Conservation (phyloP, 2,797 vertebrate species). For the Acipenser transmontanus region DNA sequence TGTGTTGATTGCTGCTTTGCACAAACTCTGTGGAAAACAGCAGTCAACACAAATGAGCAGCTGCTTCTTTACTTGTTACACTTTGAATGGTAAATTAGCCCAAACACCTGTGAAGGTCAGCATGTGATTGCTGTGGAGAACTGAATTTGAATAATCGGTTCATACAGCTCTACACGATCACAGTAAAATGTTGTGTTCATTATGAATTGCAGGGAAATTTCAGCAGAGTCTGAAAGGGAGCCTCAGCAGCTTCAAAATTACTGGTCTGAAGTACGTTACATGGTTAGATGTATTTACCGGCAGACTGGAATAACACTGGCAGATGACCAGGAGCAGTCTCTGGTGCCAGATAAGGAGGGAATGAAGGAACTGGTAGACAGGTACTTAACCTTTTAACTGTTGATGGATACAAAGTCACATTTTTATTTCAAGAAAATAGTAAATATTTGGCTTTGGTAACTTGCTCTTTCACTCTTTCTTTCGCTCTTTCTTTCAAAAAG, state of each 20-base stretch:
- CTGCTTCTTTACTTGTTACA: too few species aligned
- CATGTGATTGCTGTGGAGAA: too few species aligned
- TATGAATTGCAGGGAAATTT: constrained; percentile 70
- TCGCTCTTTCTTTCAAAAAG: neutral
- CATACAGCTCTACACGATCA: too few species aligned
- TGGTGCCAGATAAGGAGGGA: constrained; percentile 86
- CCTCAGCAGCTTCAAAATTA: constrained; percentile 94
- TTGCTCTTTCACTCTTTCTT: neutral
- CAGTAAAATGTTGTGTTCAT: too few species aligned
- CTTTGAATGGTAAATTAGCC: too few species aligned
- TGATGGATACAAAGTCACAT: neutral
- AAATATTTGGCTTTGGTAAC: neutral
- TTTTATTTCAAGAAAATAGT: neutral
- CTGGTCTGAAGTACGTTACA: constrained; percentile 95
- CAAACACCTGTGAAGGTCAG: too few species aligned
- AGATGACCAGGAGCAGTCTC: constrained; percentile 85
- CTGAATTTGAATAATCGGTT: too few species aligned
- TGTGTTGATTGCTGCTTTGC: too few species aligned
- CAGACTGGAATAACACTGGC: constrained; percentile 86
- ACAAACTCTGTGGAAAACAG: too few species aligned
- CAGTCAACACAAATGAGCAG: too few species aligned
- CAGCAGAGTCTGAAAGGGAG: constrained; percentile 84
- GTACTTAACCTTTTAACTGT: constrained; percentile 44
- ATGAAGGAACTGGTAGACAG: constrained; percentile 95
- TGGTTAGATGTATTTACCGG: constrained; percentile 93